phyloP scores from a whole-genome alignment of 2,888 invertebrate genomes.

The Vannuccia rotundouncinata region DNA sequence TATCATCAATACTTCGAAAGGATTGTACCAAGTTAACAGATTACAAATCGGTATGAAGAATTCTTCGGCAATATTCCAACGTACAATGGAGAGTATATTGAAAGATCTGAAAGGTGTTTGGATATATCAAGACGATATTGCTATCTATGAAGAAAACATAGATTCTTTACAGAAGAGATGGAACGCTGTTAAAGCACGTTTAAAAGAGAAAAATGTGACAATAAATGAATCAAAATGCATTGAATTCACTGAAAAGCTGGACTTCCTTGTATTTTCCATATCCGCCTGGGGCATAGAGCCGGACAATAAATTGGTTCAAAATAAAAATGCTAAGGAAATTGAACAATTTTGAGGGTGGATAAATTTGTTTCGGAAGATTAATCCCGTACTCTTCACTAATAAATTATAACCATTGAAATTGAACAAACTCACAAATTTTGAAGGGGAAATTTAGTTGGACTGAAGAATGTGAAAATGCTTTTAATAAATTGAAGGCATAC shows the following conservation, averaged over 20 bases:
- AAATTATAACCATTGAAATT: constrained; percentile 36
- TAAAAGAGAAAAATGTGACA: constrained; percentile 32
- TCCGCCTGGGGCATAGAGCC: constrained; percentile 25
- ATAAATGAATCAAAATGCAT: constrained; percentile 38
- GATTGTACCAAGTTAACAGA: constrained; percentile 8
- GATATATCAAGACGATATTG: not conserved
- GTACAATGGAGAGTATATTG: not conserved
- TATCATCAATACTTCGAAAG: constrained; percentile 28
- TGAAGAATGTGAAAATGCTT: no score
- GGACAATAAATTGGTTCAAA: constrained; percentile 24
- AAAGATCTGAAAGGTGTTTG: not conserved
- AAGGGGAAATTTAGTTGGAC: constrained; percentile 28
- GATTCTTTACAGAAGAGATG: not conserved
- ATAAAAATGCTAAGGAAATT: constrained; percentile 30
- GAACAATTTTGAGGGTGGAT: constrained; percentile 23
- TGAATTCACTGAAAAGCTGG: constrained; percentile 22
- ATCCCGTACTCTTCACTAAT: constrained; percentile 36
- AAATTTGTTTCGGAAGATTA: constrained; percentile 38
- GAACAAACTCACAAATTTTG: constrained; percentile 36
- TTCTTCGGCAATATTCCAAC: constrained; percentile 9
- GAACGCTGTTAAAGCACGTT: constrained; percentile 36
- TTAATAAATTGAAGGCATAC: no score
- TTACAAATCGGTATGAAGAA: constrained; percentile 35
- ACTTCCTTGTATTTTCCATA: constrained; percentile 20
- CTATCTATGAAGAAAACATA: constrained; percentile 30